Base-by-base conservation (phyloP, 2,113 vertebrate genomes). In the Poeciliopsis prolifica region DNA sequence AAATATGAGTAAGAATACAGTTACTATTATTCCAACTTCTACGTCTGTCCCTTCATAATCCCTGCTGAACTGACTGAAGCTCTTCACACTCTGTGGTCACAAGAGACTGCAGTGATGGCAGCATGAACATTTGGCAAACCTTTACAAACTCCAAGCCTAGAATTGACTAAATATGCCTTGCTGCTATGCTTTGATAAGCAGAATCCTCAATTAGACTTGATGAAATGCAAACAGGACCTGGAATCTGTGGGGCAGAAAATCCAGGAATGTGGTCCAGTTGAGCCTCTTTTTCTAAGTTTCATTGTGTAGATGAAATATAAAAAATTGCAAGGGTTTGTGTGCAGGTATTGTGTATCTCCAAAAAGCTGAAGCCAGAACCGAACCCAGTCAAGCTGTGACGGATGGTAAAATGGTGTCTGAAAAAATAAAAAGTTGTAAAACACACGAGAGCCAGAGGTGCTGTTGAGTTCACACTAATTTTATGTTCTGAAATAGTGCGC, bases 251-350 rank as follows among this genome's bases (percentile, higher is more conserved):
- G 74, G 64, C 60, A 51, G 58, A 3, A 14, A 4, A 3, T n/a
- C 62, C 29, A 78, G 73, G 66, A 19, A 65, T 44, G 37, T 29
- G 44, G 33, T 51, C 44, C 35, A 37, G 65, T 58, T 80, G 61
- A 26, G 58, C 63, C 64, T 29, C 28, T 42, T 74, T 69, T 79
- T 66, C 74, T 77, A 61, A 24, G 28, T 65, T 79, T 82, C 70
- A 22, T 66, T 70, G 24, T 40, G 33, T 37, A 40, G 37, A 72
- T 13, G 24, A 35, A 51, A 58, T 30, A 75, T 54, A 69, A 61
- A 66, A 12, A 3, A 69, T 13, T 65, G 29, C 13, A 60, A 42
- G 29, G 31, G 28, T 51, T 61, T 63, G 33, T 37, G 26, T 63
- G 51, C 9, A 67, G n/a, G 30, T n/a, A 28, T 24, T 17, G 1